Conservation (phyloP, 2,797 vertebrate genomes). For the Cynopterus sphinx region DNA sequence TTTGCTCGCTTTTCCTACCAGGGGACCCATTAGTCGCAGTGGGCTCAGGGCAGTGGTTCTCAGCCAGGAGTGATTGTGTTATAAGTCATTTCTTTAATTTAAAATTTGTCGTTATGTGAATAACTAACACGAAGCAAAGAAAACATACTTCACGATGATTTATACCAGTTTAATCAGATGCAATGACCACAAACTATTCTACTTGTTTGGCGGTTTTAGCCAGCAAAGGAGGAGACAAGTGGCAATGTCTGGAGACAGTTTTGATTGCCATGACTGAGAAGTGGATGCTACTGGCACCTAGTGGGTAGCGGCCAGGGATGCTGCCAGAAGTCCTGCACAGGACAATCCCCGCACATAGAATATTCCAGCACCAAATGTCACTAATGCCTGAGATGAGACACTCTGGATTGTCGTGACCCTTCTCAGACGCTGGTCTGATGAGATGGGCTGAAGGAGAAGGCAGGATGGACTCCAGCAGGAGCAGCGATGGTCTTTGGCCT, state of each 20-base stretch:
- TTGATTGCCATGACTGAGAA: background rate
- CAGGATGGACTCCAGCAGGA: background rate
- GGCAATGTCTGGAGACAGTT: background rate
- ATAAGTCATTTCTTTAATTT: slow-evolving; percentile 29
- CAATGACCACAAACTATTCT: background rate
- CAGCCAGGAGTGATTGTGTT: background rate
- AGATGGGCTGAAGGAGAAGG: background rate
- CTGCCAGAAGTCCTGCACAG: background rate
- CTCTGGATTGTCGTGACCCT: background rate
- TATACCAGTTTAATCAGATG: background rate
- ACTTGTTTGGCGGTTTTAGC: background rate
- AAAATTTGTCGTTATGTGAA: background rate
- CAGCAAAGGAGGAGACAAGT: background rate
- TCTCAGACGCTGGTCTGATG: background rate
- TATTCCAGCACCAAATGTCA: background rate
- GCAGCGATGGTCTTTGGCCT: background rate
- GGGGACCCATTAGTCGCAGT: background rate
- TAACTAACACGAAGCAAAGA: background rate
- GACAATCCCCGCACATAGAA: background rate
- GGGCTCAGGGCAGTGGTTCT: background rate
- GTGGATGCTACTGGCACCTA: background rate
- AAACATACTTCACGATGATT: background rate
- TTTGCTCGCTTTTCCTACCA: background rate
- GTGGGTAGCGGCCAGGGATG: background rate
- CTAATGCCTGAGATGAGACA: background rate